Evolutionary conservation across 2,797 vertebrate genomes (phyloP), one percentile per base, ranked within the genome.

Genomic region (Eremophila alpestris): DNA sequence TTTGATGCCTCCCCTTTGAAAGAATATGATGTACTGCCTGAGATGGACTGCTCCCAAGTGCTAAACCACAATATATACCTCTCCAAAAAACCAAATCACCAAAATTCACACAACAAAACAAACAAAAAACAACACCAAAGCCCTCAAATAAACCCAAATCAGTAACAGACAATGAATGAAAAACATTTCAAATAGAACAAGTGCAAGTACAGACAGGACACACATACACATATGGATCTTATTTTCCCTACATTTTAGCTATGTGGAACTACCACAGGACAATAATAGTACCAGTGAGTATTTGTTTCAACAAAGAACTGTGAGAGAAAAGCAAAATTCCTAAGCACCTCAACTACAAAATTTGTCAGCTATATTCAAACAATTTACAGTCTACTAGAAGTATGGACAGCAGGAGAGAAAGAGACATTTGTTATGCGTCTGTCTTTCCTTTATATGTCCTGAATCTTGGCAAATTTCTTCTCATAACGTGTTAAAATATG

Each of bases 1-100:
- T 94, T 96, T 10, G 56, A 95, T 55, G 76, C 59, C 75, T 97
- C 94, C 51, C 83, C 70, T 84, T 81, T 30, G 14, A 97, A 84
- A 62, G 27, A 65, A 69, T 24, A 56, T 62, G 80, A 52, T 77
- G 75, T 90, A 63, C 49, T 97, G 55, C 96, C 83, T 84, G 90
- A 89, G 51, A 90, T 62, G 59, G 45, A 86, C 30, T 91, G 87
- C 16, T 96, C 97, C 62, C 91, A 84, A 36, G 74, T 34, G 29
- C 97, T 98, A 87, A 63, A 88, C 69, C 54, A 73, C 2, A 12
- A 56, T 18, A 34, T 34, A 83, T 15, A 26, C 8, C 11, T 3
- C 29, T 21, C 11, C 4, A 17, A 13, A 71, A 87, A 76, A 87
- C 6, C 40, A 59, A 71, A 38, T 26, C 18, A 34, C 22, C 9